A percentile compares a stretch with the other conserved stretches of the same genome.
phyloP scores from a whole-genome alignment of 2,113 vertebrate genomes.

The Triplophysa rosa region DNA sequence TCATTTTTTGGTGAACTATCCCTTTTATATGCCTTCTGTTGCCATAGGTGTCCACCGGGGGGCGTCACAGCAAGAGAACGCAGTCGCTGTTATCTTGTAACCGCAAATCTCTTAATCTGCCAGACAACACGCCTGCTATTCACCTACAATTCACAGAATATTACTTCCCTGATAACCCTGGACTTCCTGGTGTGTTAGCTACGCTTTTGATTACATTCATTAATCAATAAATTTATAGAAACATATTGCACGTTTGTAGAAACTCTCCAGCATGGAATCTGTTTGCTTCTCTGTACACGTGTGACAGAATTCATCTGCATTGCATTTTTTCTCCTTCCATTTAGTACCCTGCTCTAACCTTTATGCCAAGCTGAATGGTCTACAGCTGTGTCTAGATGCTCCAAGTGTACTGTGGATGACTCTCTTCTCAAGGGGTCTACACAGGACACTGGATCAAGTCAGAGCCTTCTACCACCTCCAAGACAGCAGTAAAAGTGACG shows the following conservation, averaged over 20 bases:
- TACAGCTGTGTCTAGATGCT: conserved; percentile 85
- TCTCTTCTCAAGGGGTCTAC: conserved; percentile 89
- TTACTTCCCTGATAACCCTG: conserved; percentile 89
- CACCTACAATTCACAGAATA: conserved; percentile 96
- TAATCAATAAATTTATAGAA: background rate
- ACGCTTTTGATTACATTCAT: background rate
- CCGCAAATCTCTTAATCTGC: conserved; percentile 80
- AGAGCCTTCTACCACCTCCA: conserved; percentile 94
- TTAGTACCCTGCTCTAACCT: conserved; percentile 91
- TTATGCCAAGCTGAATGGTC: conserved; percentile 86
- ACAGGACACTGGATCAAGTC: conserved; percentile 89
- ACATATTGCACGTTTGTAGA: background rate
- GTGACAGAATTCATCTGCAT: background rate
- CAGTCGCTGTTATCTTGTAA: conserved; percentile 89
- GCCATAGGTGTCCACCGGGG: conserved; percentile 88
- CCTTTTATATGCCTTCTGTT: conserved; percentile 27
- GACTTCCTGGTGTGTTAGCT: conserved; percentile 78
- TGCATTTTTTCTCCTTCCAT: conserved; percentile 8
- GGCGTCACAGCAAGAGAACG: conserved; percentile 88
- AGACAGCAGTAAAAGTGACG: conserved; percentile 81
- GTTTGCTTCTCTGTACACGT: background rate
- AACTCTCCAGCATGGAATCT: background rate
- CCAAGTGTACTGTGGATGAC: conserved; percentile 92
- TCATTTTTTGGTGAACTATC: background rate
- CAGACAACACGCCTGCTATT: conserved; percentile 84